Percentiles rank a stretch among this genome's conserved stretches.
Conservation (phyloP, 2,888 invertebrate genomes). For the Drosophila vallismaia region DNA sequence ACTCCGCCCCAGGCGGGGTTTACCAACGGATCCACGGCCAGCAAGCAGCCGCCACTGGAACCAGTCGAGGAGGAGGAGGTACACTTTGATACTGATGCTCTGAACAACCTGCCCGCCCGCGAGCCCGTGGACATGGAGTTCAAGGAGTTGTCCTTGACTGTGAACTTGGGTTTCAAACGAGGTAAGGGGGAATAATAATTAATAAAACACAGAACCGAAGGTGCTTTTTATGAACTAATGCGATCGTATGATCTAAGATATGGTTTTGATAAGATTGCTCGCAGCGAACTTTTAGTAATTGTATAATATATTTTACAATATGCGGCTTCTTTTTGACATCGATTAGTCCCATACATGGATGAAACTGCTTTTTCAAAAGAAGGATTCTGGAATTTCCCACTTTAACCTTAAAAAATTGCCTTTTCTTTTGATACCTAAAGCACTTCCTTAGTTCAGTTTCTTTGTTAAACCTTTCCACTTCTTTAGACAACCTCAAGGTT, state of each 20-base stretch:
- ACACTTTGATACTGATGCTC: slow-evolving; percentile 57
- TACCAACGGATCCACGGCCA: slow-evolving; percentile 27
- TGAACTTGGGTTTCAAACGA: slow-evolving; percentile 89
- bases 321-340: slow-evolving; percentile 58
- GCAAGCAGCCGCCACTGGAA: slow-evolving; percentile 48
- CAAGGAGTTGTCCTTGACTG: slow-evolving; percentile 89
- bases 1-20: slow-evolving; percentile 5
- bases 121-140: slow-evolving; percentile 90
- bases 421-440: neutral
- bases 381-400: too few species aligned
- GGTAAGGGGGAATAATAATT: slow-evolving; percentile 85
- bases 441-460: neutral
- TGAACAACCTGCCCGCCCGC: slow-evolving; percentile 82
- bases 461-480: neutral
- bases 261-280: slow-evolving; percentile 71
- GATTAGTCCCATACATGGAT: neutral
- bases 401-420: too few species aligned
- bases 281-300: slow-evolving; percentile 39
- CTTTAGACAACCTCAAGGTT: slow-evolving; percentile 29
- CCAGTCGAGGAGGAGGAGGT: slow-evolving; percentile 61
- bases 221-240: slow-evolving; percentile 16
- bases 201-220: neutral
- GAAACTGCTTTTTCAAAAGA: too few species aligned
- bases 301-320: slow-evolving; percentile 20
- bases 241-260: slow-evolving; percentile 45